Evolutionary conservation across 2,888 invertebrate genomes (phyloP), one percentile per base, ranked within the genome.

Genomic region (Netelia virgata): DNA sequence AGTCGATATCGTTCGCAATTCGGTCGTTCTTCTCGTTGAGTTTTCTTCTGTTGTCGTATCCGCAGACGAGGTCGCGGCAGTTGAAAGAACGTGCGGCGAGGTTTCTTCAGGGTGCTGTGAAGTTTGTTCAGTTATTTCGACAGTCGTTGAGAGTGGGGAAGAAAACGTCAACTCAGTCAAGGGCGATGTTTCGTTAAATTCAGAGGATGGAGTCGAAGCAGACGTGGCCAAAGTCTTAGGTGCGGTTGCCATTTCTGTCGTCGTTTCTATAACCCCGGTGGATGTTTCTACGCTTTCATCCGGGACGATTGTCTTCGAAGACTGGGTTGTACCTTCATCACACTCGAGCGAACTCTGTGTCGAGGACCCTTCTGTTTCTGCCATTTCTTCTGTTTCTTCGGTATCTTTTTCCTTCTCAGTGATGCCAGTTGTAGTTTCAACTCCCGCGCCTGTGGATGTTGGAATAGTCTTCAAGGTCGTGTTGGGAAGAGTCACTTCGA

Each of bases 11-110:
- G 55, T 78, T 16, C 53, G 63, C 41, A 53, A 6, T 50, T 85
- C 85, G 1, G 85, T 85, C 14, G 85, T 85, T 61, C 80, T 57
- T n/a, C 9, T 16, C 1, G 18, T 50, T 10, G 8, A 43, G 16
- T 18, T 18, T 53, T 20, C 69, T n/a, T 8, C 18, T 9, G 41
- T 36, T 9, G 23, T 20, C 50, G 69, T 69, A 8, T 43, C 53
- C 59, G 66, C 76, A 0, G 3, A 16, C 8, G n/a, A 36, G 1
- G 53, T 64, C n/a, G 16, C n/a, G 20, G 1, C 1, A n/a, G 18
- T 55, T 73, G 10, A 23, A 3, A 16, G 20, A 47, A 36, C 18
- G 61, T 41, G 14, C n/a, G 68, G n/a, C 1, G 36, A 18, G 3
- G 50, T 53, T 20, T 70, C 66, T 61, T 80, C 53, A 0, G 43